A percentile compares a stretch with the other conserved stretches of the same genome.
Evolutionary conservation across 2,113 vertebrate species (phyloP).

Genomic region (Istiophorus platypterus): DNA sequence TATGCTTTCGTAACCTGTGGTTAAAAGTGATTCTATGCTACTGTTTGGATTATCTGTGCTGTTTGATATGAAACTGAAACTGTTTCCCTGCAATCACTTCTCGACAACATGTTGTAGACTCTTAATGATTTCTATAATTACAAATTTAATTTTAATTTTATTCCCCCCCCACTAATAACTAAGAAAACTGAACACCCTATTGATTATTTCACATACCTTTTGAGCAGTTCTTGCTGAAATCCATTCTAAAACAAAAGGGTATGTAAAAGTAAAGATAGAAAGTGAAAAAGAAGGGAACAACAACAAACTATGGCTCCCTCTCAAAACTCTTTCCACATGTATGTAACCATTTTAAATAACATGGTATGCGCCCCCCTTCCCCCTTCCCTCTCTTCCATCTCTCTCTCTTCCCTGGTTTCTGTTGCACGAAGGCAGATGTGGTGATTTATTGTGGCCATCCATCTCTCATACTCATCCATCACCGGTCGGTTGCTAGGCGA

Average conservation of each 20-base stretch:
- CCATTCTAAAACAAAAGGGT: neutral
- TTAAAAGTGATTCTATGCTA: neutral
- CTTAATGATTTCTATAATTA: too few relatives aligned
- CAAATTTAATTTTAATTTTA: too few relatives aligned
- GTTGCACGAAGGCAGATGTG: conserved; percentile 91
- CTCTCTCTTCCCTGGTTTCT: conserved; percentile 91
- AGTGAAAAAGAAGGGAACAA: neutral
- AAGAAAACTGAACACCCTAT: neutral
- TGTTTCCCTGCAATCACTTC: neutral
- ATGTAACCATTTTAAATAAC: conserved; percentile 12
- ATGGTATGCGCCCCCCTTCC: conserved; percentile 12
- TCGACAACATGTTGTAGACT: neutral
- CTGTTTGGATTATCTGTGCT: neutral
- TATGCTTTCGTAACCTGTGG: too few relatives aligned
- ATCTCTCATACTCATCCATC: conserved; percentile 99
- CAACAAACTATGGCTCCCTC: neutral
- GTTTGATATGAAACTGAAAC: neutral
- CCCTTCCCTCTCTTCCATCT: conserved; percentile 37
- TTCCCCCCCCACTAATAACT: too few relatives aligned
- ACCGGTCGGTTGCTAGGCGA: conserved; percentile 99
- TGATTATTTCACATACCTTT: neutral
- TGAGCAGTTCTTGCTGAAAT: neutral
- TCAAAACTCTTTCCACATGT: conserved; percentile 27
- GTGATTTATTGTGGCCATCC: conserved; percentile 99
- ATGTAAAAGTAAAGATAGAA: neutral